Evolutionary conservation across 2,113 vertebrate species (phyloP), one percentile per base, ranked within the genome.

Genomic region (Kryptolebias marmoratus): DNA sequence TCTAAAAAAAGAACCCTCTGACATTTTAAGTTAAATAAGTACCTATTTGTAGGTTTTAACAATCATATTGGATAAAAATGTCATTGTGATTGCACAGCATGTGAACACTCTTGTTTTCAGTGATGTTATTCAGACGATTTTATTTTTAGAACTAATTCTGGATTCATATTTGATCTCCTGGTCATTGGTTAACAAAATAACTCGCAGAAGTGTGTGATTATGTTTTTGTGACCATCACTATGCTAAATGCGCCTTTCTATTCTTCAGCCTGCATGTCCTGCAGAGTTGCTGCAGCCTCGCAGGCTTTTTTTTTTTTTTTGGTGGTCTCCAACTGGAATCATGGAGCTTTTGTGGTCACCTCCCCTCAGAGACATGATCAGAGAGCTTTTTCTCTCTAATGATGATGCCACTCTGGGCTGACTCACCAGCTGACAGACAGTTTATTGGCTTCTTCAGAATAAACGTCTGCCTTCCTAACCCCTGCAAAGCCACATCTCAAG

Each of bases 381-480:
- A 89, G 80, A 56, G 42, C 75, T 72, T 82, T 77, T 79, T 84
- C 81, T 73, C 87, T 91, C 87, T 93, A 91, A 91, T 90, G 90
- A 91, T 89, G 90, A 91, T 87, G 84, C 84, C 81, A 66, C 81
- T 84, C 81, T 77, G 75, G 86, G 84, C 86, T 93, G 90, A 92
- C 87, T 92, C 89, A 88, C 89, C 83, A 82, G 68, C 87, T 90
- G 89, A 91, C 88, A 88, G 91, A 86, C 89, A 88, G 84, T 92
- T 93, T 91, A 93, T 93, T 91, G 89, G 88, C 91, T 93, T 90
- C 87, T 90, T 84, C 88, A 88, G 89, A 87, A 91, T 90, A 90
- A 93, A 93, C 80, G 90, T 90, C 87, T 90, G 82, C 91, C 89
- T 84, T 92, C 90, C 75, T 80, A 80, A 64, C 75, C 64, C 66